Conservation (phyloP, 2,797 vertebrate species). For the Gymnothorax javanicus region DNA sequence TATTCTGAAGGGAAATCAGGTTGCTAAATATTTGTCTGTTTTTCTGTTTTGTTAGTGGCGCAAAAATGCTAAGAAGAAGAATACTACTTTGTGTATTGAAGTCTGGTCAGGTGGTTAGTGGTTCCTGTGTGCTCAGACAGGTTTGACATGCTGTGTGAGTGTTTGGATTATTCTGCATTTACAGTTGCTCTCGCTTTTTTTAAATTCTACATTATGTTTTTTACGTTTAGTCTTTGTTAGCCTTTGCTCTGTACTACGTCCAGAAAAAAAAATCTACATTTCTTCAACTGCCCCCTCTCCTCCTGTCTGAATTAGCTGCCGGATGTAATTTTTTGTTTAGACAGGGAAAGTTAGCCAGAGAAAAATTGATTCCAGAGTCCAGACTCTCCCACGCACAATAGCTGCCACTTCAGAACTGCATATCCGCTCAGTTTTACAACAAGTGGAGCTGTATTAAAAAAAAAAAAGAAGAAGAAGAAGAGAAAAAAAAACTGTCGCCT, state of each 20-base stretch:
- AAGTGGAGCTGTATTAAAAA: background rate
- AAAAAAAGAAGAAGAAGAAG: background rate
- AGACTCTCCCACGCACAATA: conserved; percentile 6
- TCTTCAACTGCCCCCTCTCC: background rate
- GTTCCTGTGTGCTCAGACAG: background rate
- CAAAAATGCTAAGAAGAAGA: background rate
- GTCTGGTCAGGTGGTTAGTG: background rate
- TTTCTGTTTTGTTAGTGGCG: background rate
- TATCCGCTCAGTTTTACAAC: background rate
- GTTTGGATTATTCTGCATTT: background rate
- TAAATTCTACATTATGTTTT: background rate
- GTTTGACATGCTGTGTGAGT: background rate
- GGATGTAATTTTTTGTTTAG: conserved; percentile 18
- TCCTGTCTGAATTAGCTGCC: background rate
- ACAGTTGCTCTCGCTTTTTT: background rate
- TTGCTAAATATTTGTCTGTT: background rate
- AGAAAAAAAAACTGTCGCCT: background rate
- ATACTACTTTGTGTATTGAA: background rate
- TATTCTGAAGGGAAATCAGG: background rate
- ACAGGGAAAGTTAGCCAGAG: background rate
- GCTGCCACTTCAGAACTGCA: conserved; percentile 5
- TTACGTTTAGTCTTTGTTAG: too few species aligned
- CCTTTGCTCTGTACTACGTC: background rate
- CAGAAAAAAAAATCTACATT: background rate
- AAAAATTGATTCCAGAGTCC: background rate